A percentile compares a stretch with the other conserved stretches of the same genome.
Conservation (phyloP, 2,888 invertebrate species). For the Athalia cordata region DNA sequence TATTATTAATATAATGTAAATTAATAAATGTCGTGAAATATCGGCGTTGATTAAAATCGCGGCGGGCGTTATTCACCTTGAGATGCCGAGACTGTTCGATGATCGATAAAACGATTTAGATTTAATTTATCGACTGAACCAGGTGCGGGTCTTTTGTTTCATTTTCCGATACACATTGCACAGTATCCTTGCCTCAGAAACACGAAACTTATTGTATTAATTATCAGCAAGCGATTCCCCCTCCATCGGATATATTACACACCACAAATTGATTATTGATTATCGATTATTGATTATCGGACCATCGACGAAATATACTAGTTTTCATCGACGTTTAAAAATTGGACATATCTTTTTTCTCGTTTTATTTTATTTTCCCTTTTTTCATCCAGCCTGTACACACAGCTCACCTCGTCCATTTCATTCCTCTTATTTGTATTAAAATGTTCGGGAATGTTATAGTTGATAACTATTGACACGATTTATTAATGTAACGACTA, state of each 20-base stretch:
- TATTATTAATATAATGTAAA: no score
- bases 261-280: background rate
- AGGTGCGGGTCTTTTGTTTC: background rate
- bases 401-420: no score
- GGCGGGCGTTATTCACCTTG: background rate
- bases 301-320: no score
- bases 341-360: no score
- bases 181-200: background rate
- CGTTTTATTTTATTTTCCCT: no score
- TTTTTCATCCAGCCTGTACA: no score
- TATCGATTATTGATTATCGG: no score
- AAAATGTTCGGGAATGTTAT: no score
- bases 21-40: conserved; percentile 11
- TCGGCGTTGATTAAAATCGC: conserved; percentile 17
- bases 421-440: no score
- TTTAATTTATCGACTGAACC: conserved; percentile 26
- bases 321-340: no score
- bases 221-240: background rate
- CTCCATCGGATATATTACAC: background rate
- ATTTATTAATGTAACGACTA: no score
- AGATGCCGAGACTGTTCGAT: conserved; percentile 10
- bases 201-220: background rate
- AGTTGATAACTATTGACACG: no score
- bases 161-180: background rate
- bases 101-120: conserved; percentile 34